These are phyloP conservation scores for Ctenopoma kingsleyae DNA, from an alignment of 2,797 vertebrate species.

Conservation along the genomic window DNA sequence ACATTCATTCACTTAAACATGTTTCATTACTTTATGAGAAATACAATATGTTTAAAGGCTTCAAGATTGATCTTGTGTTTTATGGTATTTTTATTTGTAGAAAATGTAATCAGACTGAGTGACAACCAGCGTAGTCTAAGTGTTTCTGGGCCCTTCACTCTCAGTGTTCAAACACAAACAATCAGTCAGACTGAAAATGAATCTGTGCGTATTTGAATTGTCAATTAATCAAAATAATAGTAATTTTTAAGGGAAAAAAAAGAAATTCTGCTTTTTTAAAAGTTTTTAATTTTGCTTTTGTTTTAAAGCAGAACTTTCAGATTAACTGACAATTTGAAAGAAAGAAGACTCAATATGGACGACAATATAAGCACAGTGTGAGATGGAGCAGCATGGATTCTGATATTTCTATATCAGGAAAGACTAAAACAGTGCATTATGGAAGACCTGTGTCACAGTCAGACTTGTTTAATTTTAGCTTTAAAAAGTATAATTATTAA, in stretches of 20 bases:
- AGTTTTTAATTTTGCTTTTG: no score
- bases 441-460: neutral
- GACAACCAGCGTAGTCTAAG: neutral
- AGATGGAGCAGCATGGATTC: neutral
- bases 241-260: neutral
- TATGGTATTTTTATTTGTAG: neutral
- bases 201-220: neutral
- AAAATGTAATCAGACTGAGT: neutral
- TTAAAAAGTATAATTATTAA: constrained; percentile 1
- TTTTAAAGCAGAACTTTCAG: no score
- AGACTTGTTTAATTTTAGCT: constrained; percentile 9
- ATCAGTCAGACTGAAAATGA: no score
- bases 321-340: neutral
- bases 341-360: neutral
- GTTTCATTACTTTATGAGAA: neutral
- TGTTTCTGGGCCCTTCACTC: neutral
- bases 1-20: neutral
- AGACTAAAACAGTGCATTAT: neutral
- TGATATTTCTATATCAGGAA: constrained; percentile 1
- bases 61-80: neutral
- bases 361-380: neutral
- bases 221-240: neutral
- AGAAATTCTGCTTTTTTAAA: no score
- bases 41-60: neutral
- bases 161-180: neutral